A percentile compares a stretch with the other conserved stretches of the same genome.
phyloP scores from a whole-genome alignment of 2,797 vertebrate genomes.

The Eulemur coronatus region DNA sequence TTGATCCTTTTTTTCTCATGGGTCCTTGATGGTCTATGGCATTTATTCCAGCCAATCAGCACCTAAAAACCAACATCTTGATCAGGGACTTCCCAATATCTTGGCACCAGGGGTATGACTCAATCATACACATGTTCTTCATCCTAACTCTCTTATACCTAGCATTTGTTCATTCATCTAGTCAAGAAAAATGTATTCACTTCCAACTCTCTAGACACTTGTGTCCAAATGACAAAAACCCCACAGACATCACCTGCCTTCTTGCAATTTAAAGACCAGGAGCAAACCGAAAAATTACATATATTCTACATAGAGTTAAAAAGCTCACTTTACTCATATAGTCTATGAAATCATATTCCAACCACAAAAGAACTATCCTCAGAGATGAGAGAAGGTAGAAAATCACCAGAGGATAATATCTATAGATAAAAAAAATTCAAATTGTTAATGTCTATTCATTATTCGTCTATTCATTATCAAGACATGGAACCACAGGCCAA shows the following conservation, averaged over 20 bases:
- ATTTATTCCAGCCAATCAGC: neutral
- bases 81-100: neutral
- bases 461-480: neutral
- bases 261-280: neutral
- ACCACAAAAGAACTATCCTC: neutral
- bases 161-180: neutral
- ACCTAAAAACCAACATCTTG: constrained; percentile 1
- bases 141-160: neutral
- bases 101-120: neutral
- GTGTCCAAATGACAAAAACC: neutral
- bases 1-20: neutral
- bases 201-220: neutral
- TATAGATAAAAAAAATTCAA: neutral
- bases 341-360: neutral
- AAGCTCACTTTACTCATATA: neutral
- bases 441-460: neutral
- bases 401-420: neutral
- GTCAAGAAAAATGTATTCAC: neutral
- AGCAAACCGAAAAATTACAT: neutral
- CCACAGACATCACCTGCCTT: neutral
- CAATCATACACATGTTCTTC: neutral
- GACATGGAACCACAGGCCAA: neutral
- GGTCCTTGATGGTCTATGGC: neutral
- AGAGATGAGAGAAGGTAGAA: neutral
- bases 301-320: neutral